A percentile compares a stretch with the other conserved stretches of the same genome.
Evolutionary conservation across 2,113 vertebrate genomes (phyloP).

Genomic region (Orcinus orca): DNA sequence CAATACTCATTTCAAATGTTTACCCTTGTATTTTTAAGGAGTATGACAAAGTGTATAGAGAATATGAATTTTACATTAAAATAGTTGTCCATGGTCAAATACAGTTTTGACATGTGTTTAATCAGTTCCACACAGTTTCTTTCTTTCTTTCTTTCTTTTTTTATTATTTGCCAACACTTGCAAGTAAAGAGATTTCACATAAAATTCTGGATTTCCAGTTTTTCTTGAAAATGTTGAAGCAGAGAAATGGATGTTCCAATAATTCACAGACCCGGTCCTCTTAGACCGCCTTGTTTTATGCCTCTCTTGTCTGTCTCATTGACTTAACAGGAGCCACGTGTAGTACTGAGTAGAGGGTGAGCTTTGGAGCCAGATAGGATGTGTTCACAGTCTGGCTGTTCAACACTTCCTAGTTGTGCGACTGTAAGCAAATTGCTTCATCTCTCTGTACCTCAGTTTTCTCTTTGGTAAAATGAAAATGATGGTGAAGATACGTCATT

Average conservation of each 20-base stretch:
- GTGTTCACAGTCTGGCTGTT: background rate
- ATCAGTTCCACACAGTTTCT: background rate
- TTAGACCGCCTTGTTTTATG: background rate
- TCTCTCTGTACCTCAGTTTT: background rate
- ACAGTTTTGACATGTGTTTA: background rate
- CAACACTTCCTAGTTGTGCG: background rate
- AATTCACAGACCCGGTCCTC: background rate
- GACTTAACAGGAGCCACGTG: background rate
- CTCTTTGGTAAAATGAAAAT: background rate
- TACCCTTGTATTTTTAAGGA: background rate
- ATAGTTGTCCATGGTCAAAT: background rate
- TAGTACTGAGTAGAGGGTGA: background rate
- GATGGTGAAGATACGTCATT: background rate
- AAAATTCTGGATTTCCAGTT: background rate
- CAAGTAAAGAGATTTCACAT: background rate
- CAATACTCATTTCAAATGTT: background rate
- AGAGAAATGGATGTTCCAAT: background rate
- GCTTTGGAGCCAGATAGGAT: background rate
- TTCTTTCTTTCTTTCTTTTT: background rate
- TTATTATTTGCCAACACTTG: background rate
- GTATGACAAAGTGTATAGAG: background rate
- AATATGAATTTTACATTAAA: constrained; percentile 21
- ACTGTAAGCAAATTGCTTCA: background rate
- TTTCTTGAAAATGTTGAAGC: background rate
- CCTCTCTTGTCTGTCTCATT: background rate